A percentile compares a stretch with the other conserved stretches of the same genome.
Evolutionary conservation across 2,113 vertebrate species (phyloP).

Genomic region (Talpa occidentalis): DNA sequence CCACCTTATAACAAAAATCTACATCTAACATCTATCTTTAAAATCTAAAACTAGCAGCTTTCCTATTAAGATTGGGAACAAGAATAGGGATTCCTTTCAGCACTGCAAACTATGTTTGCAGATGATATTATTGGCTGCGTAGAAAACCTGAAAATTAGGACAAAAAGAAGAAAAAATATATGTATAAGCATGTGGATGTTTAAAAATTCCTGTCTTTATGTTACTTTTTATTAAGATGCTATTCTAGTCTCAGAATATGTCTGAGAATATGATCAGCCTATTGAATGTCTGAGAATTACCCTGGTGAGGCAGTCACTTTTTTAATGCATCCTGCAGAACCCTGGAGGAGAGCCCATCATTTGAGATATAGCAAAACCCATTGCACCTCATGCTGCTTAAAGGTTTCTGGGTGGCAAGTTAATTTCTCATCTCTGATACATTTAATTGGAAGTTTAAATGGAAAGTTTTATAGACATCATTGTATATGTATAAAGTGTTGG

Average conservation of each 20-base stretch:
- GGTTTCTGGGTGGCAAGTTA: background rate
- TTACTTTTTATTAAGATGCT: background rate
- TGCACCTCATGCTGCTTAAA: background rate
- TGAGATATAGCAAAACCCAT: background rate
- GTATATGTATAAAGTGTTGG: background rate
- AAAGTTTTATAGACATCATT: background rate
- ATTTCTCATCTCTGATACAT: background rate
- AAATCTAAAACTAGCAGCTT: too few relatives aligned
- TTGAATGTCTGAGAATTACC: background rate
- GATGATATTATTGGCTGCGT: too few relatives aligned
- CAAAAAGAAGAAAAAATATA: too few relatives aligned
- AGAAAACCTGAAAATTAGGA: too few relatives aligned
- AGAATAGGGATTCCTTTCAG: too few relatives aligned
- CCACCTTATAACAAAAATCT: too few relatives aligned
- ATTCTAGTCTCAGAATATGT: background rate
- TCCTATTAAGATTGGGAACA: too few relatives aligned
- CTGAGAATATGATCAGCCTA: background rate
- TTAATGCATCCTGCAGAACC: background rate
- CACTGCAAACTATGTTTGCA: too few relatives aligned
- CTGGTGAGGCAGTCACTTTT: background rate
- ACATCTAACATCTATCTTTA: too few relatives aligned
- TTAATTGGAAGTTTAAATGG: background rate
- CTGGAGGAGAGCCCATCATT: background rate
- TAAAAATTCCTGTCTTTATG: background rate
- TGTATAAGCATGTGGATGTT: background rate